Conservation (phyloP, 2,113 vertebrate species). For the Nycticryphes semicollaris region DNA sequence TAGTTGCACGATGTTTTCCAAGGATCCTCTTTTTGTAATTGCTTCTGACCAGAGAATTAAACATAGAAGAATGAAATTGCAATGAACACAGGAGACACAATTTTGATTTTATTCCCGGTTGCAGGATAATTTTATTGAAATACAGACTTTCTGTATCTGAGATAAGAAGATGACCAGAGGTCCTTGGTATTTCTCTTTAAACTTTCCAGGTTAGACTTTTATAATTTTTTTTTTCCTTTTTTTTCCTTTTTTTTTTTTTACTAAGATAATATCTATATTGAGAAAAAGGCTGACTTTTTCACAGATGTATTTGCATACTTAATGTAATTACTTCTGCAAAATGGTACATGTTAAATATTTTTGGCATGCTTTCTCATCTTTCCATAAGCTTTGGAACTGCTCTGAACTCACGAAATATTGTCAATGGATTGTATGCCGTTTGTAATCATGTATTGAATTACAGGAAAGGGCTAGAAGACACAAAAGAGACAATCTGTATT, state of each 20-base stretch:
- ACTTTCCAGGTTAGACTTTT: background rate
- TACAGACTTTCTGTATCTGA: background rate
- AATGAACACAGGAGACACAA: constrained; percentile 8
- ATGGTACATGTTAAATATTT: background rate
- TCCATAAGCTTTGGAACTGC: background rate
- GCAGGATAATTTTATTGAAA: constrained; percentile 16
- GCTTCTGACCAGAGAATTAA: constrained; percentile 55
- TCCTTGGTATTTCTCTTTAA: background rate
- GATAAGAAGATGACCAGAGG: background rate
- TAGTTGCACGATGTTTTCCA: constrained; percentile 1
- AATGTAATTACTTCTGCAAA: background rate
- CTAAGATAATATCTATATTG: background rate
- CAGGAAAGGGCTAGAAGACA: background rate
- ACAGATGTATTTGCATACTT: background rate
- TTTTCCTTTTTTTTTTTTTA: background rate
- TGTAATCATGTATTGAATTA: background rate
- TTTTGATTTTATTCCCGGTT: background rate
- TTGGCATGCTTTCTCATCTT: background rate
- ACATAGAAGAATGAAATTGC: constrained; percentile 18
- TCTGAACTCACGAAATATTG: background rate
- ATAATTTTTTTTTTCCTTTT: background rate
- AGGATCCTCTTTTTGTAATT: background rate
- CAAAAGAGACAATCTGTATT: background rate
- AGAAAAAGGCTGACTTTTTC: background rate
- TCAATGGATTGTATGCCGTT: background rate